Base-by-base conservation (phyloP, 2,113 vertebrate genomes). In the Syrrhaptes paradoxus region DNA sequence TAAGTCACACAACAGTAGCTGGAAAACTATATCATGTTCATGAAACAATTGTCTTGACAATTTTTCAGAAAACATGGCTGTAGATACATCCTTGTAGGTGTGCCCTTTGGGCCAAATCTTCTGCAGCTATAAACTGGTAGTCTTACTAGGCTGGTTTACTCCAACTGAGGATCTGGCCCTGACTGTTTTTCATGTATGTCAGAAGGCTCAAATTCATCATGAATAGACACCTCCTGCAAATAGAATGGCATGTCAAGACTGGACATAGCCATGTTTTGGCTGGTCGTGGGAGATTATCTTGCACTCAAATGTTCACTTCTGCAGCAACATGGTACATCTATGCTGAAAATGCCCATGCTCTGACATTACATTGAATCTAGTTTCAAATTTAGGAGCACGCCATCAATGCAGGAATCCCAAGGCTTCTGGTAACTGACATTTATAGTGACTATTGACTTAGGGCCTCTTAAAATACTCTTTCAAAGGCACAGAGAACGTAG, bases 321-420 rank as follows among this genome's bases (percentile, higher is more conserved):
- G 70, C 71, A 96, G 87, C 65, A 93, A 80, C 78, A 51, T 11
- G 65, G 92, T 90, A 95, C 93, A 65, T 92, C 93, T 96, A 81
- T 95, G 95, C 72, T 84, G 93, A 96, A 97, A 96, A 96, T 97
- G 87, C 75, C 90, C 78, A 11, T 91, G 87, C 84, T 95, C 87
- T 97, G 98, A 98, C 98, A 98, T 97, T 98, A 97, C 96, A 96
- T 87, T 98, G 98, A 98, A 98, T 98, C 97, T 98, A 96, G 98
- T 98, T 98, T 98, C 97, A 98, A 98, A 98, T 98, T 98, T 98
- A 98, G 98, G 98, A 98, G 97, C 97, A 96, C 76, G 73, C 95
- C 97, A 97, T 95, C 93, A 96, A 95, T 96, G 97, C 96, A 97
- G 97, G 98, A 98, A 99, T 99, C 97, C 87, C 95, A 98, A 98